phyloP scores from a whole-genome alignment of 2,113 vertebrate species.

The Rhinolophus ferrumequinum region DNA sequence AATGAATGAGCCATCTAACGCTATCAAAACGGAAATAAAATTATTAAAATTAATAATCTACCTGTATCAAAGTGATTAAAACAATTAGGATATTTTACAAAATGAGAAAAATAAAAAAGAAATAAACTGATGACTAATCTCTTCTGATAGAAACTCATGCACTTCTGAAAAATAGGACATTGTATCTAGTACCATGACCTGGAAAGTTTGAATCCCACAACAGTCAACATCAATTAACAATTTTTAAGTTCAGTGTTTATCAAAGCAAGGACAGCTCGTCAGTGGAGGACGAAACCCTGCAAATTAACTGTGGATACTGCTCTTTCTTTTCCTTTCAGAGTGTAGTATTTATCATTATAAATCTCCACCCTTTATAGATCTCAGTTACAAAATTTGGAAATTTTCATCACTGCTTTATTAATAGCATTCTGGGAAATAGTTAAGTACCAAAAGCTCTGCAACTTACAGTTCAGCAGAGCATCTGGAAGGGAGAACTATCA shows the following conservation, averaged over 20 bases:
- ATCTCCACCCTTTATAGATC: not conserved
- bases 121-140: not conserved
- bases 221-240: not conserved
- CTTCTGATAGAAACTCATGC: not conserved
- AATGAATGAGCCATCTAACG: not conserved
- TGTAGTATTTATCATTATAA: not conserved
- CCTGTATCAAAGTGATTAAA: not conserved
- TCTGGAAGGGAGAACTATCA: not conserved
- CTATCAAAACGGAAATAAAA: conserved; percentile 23
- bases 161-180: not conserved
- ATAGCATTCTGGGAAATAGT: not conserved
- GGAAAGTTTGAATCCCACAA: not conserved
- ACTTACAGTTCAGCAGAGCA: not conserved
- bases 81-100: conserved; percentile 20
- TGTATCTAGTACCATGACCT: not conserved
- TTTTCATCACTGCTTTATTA: not conserved
- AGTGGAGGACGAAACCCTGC: not conserved
- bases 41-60: not conserved
- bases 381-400: not conserved
- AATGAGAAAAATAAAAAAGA: not conserved
- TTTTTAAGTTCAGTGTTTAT: not conserved
- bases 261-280: not conserved
- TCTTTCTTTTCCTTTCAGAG: not conserved
- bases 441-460: not conserved
- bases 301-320: not conserved